Base-by-base conservation (phyloP, 1,140 invertebrate species). In the Hyposmocoma kahamanoa region DNA sequence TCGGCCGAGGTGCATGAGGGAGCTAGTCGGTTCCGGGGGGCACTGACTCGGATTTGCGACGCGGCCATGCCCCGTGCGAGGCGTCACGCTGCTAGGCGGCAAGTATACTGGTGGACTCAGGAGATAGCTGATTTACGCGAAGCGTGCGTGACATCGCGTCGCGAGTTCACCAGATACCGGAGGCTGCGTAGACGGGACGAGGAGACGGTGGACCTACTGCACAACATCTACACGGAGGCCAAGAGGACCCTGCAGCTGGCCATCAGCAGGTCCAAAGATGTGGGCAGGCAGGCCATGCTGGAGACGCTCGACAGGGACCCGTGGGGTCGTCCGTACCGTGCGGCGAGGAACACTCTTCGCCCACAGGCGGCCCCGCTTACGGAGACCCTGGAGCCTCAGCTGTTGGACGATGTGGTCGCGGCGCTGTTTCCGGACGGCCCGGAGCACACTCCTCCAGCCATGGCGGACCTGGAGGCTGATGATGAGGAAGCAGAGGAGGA, bases 71-170 rank as follows among this genome's bases (percentile, higher is more conserved):
- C 45, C 19, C 30, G 42, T 9, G 13, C 22, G 1, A 8, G 42
- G 42, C 11, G 17, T 17, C 11, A 11, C 11, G 2, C 26, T 32
- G 2, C 43, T 28, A 32, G 1, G 22, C 22, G 18, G 10, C 2
- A 19, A n/a, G 43, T 34, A 10, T 34, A 32, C 26, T 46, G 43
- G 43, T 46, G 43, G 43, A 19, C 26, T 13, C 26, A 46, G 15
- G 43, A 46, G 26, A 2, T 46, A 4, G 24, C 43, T 13, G 17
- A n/a, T 4, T 28, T 46, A 24, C 45, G 45, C 11, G 13, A 8
- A 34, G 1, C 30, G 6, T 19, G 30, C 18, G 20, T 17, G n/a
- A 10, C 2, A 0, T 21, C 45, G 1, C 30, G 45, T 13, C 45
- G 45, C 11, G n/a, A 3, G 5, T 47, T 36, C 30, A 36, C 30